phyloP scores from a whole-genome alignment of 2,888 invertebrate genomes.

The Nymphalis c-album region DNA sequence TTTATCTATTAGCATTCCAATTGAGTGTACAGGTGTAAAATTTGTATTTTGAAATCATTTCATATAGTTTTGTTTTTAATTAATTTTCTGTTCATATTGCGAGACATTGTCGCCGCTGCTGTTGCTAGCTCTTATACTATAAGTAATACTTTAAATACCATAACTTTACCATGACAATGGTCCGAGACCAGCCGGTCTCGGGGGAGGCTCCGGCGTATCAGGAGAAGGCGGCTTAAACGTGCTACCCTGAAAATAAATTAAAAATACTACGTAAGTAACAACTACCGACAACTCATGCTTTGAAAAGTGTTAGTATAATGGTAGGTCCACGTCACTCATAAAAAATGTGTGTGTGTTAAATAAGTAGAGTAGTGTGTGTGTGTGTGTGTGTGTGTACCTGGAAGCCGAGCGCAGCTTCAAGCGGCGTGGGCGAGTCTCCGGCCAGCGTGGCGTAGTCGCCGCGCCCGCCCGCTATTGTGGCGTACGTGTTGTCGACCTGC shows the following conservation, averaged over 20 bases:
- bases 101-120: too few species aligned
- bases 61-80: too few species aligned
- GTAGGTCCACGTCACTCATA: background rate
- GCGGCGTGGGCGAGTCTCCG: conserved; percentile 62
- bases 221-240: conserved; percentile 87
- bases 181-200: conserved; percentile 65
- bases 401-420: conserved; percentile 75
- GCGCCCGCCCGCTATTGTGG: conserved; percentile 87
- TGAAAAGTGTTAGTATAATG: too few species aligned
- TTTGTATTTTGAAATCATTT: too few species aligned
- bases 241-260: conserved; percentile 77
- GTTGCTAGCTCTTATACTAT: too few species aligned
- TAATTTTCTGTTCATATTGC: too few species aligned
- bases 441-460: conserved; percentile 85
- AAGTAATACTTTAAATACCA: background rate
- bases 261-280: too few species aligned
- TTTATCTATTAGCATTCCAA: too few species aligned
- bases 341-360: background rate
- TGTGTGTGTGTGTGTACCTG: conserved; percentile 55
- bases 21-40: too few species aligned
- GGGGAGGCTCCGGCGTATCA: conserved; percentile 75
- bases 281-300: too few species aligned
- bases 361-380: background rate
- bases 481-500: conserved; percentile 89
- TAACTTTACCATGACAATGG: conserved; percentile 56